Percentiles rank a stretch among this genome's conserved stretches.
Evolutionary conservation across 2,888 invertebrate genomes (phyloP).

Genomic region (Rhodophaea formosa): DNA sequence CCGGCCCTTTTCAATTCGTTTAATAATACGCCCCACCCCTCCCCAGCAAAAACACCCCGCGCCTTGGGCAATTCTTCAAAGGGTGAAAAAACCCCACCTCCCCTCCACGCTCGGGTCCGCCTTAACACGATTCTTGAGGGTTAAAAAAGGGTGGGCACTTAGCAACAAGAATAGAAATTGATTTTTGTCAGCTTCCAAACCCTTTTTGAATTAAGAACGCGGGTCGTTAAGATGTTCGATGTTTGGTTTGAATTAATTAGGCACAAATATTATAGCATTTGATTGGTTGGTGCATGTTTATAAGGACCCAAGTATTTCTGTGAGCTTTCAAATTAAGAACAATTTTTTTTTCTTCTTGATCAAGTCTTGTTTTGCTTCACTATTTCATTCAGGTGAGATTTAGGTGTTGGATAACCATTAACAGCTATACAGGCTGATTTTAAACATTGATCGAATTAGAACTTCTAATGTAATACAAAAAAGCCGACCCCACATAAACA

Average conservation of each 20-base stretch:
- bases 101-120: constrained; percentile 58
- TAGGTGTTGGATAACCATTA: no score
- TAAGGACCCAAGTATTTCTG: constrained; percentile 24
- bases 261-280: background rate
- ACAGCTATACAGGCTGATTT: no score
- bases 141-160: constrained; percentile 79
- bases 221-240: constrained; percentile 18
- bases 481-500: no score
- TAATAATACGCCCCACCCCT: constrained; percentile 54
- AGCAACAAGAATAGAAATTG: constrained; percentile 67
- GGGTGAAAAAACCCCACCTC: constrained; percentile 73
- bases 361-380: no score
- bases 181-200: constrained; percentile 45
- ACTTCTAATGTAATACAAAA: no score
- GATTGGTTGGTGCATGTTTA: constrained; percentile 4
- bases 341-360: no score
- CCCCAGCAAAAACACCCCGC: constrained; percentile 59
- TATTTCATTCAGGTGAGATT: no score
- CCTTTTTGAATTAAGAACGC: constrained; percentile 37
- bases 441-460: no score
- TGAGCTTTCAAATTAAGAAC: constrained; percentile 18
- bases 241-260: constrained; percentile 33
- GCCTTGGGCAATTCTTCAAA: constrained; percentile 80
- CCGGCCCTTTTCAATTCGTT: constrained; percentile 73
- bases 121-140: constrained; percentile 77